These are phyloP conservation scores for Philonicus albiceps DNA, from an alignment of 2,888 invertebrate species.

Conservation along the genomic window DNA sequence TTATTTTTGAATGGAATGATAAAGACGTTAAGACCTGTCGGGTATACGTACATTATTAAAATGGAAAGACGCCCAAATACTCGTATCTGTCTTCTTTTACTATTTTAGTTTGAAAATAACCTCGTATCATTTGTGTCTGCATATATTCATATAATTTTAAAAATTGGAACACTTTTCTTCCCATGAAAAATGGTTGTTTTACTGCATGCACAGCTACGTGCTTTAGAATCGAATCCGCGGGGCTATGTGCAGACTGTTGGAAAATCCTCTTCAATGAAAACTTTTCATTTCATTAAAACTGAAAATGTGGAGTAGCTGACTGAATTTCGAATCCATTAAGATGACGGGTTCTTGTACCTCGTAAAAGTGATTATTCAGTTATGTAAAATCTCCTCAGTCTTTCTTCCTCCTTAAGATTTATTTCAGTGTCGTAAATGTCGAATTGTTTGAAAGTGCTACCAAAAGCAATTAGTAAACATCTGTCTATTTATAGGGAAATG, in stretches of 20 bases:
- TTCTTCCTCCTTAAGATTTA: not conserved
- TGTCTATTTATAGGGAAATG: not conserved
- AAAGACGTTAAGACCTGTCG: not conserved
- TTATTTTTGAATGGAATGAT: not conserved
- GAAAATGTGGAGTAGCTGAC: not conserved
- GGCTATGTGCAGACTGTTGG: not conserved
- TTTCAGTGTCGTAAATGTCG: not conserved
- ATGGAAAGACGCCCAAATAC: not conserved
- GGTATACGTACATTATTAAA: not conserved
- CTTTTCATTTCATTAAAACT: not conserved
- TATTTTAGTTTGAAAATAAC: not conserved
- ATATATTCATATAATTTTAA: not conserved
- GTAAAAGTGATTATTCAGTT: not conserved
- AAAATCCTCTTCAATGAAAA: not conserved
- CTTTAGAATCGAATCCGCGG: not conserved
- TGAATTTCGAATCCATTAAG: not conserved
- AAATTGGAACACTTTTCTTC: not conserved
- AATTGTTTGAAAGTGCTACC: not conserved
- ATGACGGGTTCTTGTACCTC: not conserved
- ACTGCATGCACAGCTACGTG: not conserved
- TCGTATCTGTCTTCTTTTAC: not conserved
- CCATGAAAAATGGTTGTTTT: not conserved
- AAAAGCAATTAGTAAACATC: not conserved
- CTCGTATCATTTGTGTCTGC: not conserved
- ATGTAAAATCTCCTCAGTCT: not conserved